Evolutionary conservation across 2,888 invertebrate species (phyloP), one percentile per base, ranked within the genome.

Genomic region (Hemistola chrysoprasaria): DNA sequence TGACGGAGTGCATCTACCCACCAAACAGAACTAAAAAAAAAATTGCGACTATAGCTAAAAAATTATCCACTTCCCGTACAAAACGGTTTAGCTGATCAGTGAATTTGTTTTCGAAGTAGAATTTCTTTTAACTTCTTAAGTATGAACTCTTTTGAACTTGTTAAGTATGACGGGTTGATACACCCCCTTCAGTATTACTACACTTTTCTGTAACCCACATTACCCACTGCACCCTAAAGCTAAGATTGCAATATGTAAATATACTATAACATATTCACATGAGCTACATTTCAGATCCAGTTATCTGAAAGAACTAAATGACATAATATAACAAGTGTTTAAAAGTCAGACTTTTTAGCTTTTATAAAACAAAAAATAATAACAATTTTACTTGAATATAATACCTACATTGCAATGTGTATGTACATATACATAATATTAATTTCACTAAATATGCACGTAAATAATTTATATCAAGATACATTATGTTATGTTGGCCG

Each of bases 271-370:
- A 16, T 43, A 70, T 78, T 76, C 70, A 53, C 66, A 73, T 60
- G 68, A 78, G 78, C 79, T 78, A 82, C 71, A 73, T 72, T 77
- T 80, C 81, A 85, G 82, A 83, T 67, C 68, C 71, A 63, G 56
- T 56, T 61, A 73, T 81, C 81, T 81, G 84, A 83, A 78, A 71
- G 25, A 75, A 73, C 65, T 67, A 75, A 38, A 78, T 73, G 77
- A 77, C 65, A 68, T 4, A n/a, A 16, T 68, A 62, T 63, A 86
- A 87, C 86, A 85, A 85, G 77, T 80, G 78, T 80, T 81, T 77
- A 81, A n/a, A 86, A 87, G 87, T 88, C 88, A 87, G 87, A 87
- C 88, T 87, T 87, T 44, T 85, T 78, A 82, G 79, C 79, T 75
- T 82, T 80, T 73, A 74, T 65, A 83, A 85, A 82, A 78, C 69